These are phyloP conservation scores for Grammomys surdaster DNA, from an alignment of 2,113 vertebrate species.

Conservation along the genomic window DNA sequence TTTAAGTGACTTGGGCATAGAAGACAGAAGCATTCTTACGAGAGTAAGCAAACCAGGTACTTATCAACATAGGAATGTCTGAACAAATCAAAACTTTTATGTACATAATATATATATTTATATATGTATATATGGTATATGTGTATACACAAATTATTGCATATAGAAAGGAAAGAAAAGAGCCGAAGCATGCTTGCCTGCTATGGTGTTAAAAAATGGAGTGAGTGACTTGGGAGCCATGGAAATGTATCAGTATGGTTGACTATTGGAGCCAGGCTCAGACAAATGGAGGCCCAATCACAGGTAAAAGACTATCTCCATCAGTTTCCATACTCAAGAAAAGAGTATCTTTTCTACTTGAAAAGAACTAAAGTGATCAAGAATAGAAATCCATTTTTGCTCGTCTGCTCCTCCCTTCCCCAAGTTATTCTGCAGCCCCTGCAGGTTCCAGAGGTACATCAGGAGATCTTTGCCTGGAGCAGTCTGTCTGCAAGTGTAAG, in stretches of 20 bases:
- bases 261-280: background rate
- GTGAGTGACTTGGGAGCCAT: background rate
- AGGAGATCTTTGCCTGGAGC: background rate
- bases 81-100: background rate
- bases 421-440: too few species aligned
- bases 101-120: background rate
- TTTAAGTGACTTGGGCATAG: background rate
- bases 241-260: background rate
- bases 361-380: background rate
- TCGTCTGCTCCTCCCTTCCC: background rate
- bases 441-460: background rate
- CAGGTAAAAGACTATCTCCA: background rate
- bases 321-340: background rate
- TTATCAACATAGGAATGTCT: background rate
- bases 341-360: background rate
- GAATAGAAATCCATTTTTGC: background rate
- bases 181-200: background rate
- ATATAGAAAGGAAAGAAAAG: background rate
- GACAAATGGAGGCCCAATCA: background rate
- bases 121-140: background rate
- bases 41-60: background rate
- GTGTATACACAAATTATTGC: background rate
- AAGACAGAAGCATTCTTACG: background rate
- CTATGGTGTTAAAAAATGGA: background rate
- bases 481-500: background rate